Base-by-base conservation (phyloP, 2,888 invertebrate species). In the Apamea monoglypha region DNA sequence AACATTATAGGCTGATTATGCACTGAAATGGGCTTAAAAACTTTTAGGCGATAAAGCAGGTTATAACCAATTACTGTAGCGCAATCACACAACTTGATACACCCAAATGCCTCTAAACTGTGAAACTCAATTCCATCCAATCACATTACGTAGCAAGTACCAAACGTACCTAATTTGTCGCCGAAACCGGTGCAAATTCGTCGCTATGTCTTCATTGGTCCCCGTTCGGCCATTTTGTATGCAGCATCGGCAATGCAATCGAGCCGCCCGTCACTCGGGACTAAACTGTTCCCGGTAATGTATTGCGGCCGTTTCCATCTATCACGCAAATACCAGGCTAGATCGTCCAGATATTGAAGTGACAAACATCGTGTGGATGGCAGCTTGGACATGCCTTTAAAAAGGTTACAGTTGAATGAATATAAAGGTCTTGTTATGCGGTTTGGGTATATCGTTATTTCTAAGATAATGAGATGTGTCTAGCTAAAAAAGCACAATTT, bases 231-330 rank as follows among this genome's bases (percentile, higher is more conserved):
- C 92, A 93, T 95, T 94, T 90, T 88, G 93, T 91, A 94, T 94
- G 94, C 94, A 89, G 92, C 93, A 93, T 91, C 88, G 91, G 86
- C 92, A 87, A 91, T 93, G 93, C 94, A 92, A 93, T 93, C 91
- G 92, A 91, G 86, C 91, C 74, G 78, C 74, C 73, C 87, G 87
- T 88, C 88, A 85, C 88, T 87, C 87, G 87, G 92, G 78, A 84
- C 84, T 81, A 92, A 94, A 90, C 92, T 87, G 86, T 91, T 91
- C 83, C 86, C 82, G 92, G 7, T 94, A 94, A 95, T 93, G 92
- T 94, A 94, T 88, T 89, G 87, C 94, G 91, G 92, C 91, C 85
- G 91, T 90, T 91, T 89, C 89, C 90, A 91, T 94, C 90, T 88
- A 90, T 92, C 92, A 92, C 91, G 87, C 88, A 90, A 91, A 93